These are phyloP conservation scores for Rhyacichthys aspro DNA, from an alignment of 2,797 vertebrate species.

Conservation along the genomic window DNA sequence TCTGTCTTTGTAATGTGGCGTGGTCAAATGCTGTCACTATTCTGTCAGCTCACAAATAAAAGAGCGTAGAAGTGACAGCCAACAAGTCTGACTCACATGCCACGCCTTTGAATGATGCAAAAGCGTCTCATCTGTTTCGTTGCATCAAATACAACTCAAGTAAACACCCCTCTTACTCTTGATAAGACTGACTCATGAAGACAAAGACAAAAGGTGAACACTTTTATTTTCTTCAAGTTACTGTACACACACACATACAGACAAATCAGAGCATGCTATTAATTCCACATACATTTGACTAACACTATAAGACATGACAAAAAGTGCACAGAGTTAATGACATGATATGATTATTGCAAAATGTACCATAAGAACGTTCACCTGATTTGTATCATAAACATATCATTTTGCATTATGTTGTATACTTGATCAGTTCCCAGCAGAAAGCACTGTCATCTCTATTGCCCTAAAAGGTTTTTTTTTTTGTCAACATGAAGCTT, in stretches of 20 bases:
- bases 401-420: slow-evolving; percentile 32
- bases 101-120: too few species aligned
- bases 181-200: background rate
- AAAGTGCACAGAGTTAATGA: slow-evolving; percentile 44
- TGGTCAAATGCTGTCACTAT: background rate
- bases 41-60: slow-evolving; percentile 6
- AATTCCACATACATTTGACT: slow-evolving; percentile 48
- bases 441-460: slow-evolving; percentile 12
- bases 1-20: slow-evolving; percentile 7
- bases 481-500: too few species aligned
- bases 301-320: slow-evolving; percentile 22
- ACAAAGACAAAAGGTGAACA: slow-evolving; percentile 25
- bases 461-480: too few species aligned
- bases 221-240: slow-evolving; percentile 69
- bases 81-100: slow-evolving; percentile 3
- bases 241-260: slow-evolving; percentile 36
- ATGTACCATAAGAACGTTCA: slow-evolving; percentile 22
- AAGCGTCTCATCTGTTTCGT: too few species aligned
- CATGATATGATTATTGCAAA: slow-evolving; percentile 22
- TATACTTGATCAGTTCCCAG: slow-evolving; percentile 42
- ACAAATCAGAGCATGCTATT: slow-evolving; percentile 45
- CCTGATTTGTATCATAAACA: slow-evolving; percentile 1
- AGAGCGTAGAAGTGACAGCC: background rate
- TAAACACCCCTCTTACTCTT: too few species aligned
- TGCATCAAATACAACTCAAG: too few species aligned